Base-by-base conservation (phyloP, 2,888 invertebrate genomes). In the Candidula unifasciata region DNA sequence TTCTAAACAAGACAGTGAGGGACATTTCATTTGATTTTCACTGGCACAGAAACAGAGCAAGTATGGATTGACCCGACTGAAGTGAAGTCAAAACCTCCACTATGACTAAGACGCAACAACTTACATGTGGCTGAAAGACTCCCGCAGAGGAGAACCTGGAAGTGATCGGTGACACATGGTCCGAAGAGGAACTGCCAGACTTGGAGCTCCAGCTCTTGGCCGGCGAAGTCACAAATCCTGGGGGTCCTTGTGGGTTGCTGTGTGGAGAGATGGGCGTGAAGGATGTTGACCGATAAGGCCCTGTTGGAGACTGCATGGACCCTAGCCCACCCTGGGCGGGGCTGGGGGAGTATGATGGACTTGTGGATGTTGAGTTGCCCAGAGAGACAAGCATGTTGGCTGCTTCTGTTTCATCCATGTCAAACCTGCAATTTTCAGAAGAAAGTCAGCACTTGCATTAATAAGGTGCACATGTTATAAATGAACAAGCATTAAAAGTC, bases 331-430 rank as follows among this genome's bases (percentile, higher is more conserved):
- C 30, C 30, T 83, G 85, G 57, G 90, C 89, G 16, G 89, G 88
- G 21, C 90, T 91, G 0, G 94, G 93, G 37, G 93, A 93, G 86
- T 97, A 97, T 64, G 97, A 97, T 77, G 98, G 98, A 79, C 98
- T 97, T 81, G 97, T 97, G 68, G 98, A 97, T 86, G 98, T 96
- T 27, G 98, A 98, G 93, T 97, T 97, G 89, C 98, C 97, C 90
- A 98, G 95, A 24, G 98, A 98, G 90, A 98, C 98, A 87, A 98
- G 95, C 97, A 98, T 98, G 94, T 97, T 98, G 77, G 98, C 98
- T 86, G 97, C 98, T 94, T 99, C 98, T 0, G 97, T 98, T 94
- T 98, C 98, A 92, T 98, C 98, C 89, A 96, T 97, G 94, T 97
- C 97, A 94, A 97, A 97, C 84, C 97, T 95, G 3, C 5, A 52